phyloP scores from a whole-genome alignment of 2,113 vertebrate genomes.

The Lathamus discolor region DNA sequence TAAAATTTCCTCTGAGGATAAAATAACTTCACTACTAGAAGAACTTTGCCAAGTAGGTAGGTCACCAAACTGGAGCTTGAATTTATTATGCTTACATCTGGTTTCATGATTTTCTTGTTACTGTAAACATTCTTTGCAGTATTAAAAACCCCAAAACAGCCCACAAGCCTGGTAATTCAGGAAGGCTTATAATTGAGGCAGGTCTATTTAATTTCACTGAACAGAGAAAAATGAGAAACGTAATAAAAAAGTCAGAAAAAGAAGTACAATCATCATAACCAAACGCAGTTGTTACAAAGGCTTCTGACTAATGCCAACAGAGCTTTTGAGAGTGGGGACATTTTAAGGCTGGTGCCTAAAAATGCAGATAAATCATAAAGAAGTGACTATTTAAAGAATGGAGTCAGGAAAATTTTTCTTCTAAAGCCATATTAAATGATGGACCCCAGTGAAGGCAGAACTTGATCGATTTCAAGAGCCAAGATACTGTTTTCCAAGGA shows the following conservation, averaged over 20 bases:
- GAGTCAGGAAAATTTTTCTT: background rate
- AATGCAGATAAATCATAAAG: background rate
- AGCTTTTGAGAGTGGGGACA: background rate
- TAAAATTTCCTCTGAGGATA: background rate
- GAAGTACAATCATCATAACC: background rate
- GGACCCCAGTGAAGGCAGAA: background rate
- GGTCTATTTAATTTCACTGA: background rate
- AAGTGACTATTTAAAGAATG: background rate
- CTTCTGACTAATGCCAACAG: background rate
- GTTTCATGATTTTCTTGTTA: conserved; percentile 17
- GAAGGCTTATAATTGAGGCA: background rate
- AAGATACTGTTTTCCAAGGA: background rate
- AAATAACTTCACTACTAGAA: conserved; percentile 11
- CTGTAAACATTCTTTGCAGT: background rate
- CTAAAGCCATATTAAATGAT: background rate
- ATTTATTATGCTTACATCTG: conserved; percentile 39
- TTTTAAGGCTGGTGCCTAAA: background rate
- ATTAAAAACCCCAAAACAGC: background rate
- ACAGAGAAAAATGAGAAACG: background rate
- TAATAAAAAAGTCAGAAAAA: background rate
- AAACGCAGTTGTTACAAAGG: conserved; percentile 3
- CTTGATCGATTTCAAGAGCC: background rate
- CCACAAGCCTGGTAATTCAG: conserved; percentile 20
- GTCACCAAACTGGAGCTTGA: background rate
- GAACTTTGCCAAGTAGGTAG: conserved; percentile 30